Evolutionary conservation across 2,113 vertebrate species (phyloP).

Genomic region (Leiothrix lutea): DNA sequence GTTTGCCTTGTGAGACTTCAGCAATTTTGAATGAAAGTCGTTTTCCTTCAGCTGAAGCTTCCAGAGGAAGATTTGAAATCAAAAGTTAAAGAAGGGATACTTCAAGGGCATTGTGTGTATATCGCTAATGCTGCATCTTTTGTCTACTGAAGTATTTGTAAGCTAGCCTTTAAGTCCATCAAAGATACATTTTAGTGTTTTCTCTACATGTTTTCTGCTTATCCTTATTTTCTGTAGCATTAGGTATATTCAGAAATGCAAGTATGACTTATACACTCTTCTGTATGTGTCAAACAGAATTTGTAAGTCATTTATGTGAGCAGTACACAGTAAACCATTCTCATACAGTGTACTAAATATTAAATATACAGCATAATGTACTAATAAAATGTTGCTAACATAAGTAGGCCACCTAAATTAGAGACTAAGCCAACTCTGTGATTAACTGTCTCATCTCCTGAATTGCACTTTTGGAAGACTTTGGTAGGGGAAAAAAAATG

Average conservation of each 20-base stretch:
- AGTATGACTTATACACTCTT: slow-evolving; percentile 1
- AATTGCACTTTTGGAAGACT: slow-evolving; percentile 4
- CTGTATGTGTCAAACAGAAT: slow-evolving; percentile 26
- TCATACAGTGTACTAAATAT: slow-evolving; percentile 48
- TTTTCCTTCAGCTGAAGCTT: not conserved
- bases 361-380: slow-evolving; percentile 50
- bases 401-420: slow-evolving; percentile 65
- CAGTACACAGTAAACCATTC: slow-evolving; percentile 41
- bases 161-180: not conserved
- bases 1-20: not conserved
- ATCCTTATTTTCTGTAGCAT: not conserved
- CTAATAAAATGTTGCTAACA: slow-evolving; percentile 55
- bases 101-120: not conserved
- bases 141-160: not conserved
- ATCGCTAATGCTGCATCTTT: not conserved
- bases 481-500: not conserved
- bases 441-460: slow-evolving; percentile 52
- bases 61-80: not conserved
- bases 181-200: not conserved
- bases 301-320: slow-evolving; percentile 44
- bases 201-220: not conserved
- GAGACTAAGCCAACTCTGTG: not conserved
- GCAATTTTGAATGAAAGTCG: not conserved
- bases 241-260: not conserved
- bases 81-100: not conserved